Base-by-base conservation (phyloP, 1,140 invertebrate species). In the Ganaspis sp. region DNA sequence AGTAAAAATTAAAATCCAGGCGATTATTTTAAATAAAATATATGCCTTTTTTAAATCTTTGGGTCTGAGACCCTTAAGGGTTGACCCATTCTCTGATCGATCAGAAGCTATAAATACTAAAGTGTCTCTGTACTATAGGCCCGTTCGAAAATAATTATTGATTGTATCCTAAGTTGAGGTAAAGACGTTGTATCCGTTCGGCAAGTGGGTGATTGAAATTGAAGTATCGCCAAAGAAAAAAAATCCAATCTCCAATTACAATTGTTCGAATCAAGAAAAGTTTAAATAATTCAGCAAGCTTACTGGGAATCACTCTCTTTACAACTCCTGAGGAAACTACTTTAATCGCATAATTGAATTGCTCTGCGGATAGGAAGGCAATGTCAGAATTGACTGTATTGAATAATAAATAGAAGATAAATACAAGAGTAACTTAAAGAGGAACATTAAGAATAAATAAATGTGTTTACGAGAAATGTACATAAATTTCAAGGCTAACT, bases 381-480 rank as follows among this genome's bases (percentile, higher is more conserved):
- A 49, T 49, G 45, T 49, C n/a, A 49, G n/a, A 49, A 49, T 49
- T 49, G 45, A 49, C 45, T 17, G 45, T 49, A 49, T 49, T 49
- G 45, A 49, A 49, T 49, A 49, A 49, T 49, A 6, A 49, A 49
- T 15, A 6, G 45, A 45, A 5, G n/a, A n/a, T 17, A 17, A 17
- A 49, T 49, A 49, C 17, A 0, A 45, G 38, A 45, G 11, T n/a
- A 15, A 15, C 3, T 45, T 45, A n/a, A 45, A 45, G 42, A 45
- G 42, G 15, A 4, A 15, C 15, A 15, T 40, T 11, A 40, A 40
- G 38, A 2, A 9, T 40, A 40, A 40, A 40, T 40, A 12, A 40
- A 9, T 9, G 38, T 40, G 38, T 40, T 45, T 45, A 34, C 29
- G 2, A 34, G n/a, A n/a, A n/a, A n/a, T n/a, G n/a, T n/a, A n/a